phyloP scores from a whole-genome alignment of 1,140 invertebrate genomes.

The Brachionus koreanus region DNA sequence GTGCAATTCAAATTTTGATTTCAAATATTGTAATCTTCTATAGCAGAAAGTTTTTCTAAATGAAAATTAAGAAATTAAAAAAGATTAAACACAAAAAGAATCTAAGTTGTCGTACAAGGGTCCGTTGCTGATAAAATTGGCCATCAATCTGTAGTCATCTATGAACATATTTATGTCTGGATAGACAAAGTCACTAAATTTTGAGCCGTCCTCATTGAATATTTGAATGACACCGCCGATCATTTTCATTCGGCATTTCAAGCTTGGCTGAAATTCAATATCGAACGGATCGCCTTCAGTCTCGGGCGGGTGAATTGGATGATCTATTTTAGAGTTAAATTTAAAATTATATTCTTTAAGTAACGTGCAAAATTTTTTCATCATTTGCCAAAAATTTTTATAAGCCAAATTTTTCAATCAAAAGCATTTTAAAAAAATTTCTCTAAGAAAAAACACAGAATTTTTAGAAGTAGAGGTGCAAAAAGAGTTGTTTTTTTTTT shows the following conservation, averaged over 20 bases:
- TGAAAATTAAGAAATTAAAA: constrained; percentile 12
- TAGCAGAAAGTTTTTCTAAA: constrained; percentile 94
- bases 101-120: constrained; percentile 74
- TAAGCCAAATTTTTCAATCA: neutral
- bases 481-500: neutral
- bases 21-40: constrained; percentile 87
- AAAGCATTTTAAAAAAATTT: neutral
- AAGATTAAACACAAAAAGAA: neutral
- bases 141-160: constrained; percentile 59
- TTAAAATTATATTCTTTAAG: neutral
- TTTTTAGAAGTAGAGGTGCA: neutral
- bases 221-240: constrained; percentile 79
- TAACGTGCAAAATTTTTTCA: neutral
- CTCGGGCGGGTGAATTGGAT: constrained; percentile 75
- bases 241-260: constrained; percentile 69
- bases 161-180: constrained; percentile 64
- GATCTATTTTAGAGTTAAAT: constrained; percentile 63
- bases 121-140: constrained; percentile 80
- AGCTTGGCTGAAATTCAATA: constrained; percentile 63
- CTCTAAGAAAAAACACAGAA: neutral
- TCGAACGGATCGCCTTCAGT: constrained; percentile 77
- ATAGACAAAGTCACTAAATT: constrained; percentile 68
- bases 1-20: constrained; percentile 92
- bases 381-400: neutral
- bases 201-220: constrained; percentile 63